Percentiles rank a stretch among this genome's conserved stretches.
Conservation (phyloP, 2,888 invertebrate species). For the Bimastos eiseni region DNA sequence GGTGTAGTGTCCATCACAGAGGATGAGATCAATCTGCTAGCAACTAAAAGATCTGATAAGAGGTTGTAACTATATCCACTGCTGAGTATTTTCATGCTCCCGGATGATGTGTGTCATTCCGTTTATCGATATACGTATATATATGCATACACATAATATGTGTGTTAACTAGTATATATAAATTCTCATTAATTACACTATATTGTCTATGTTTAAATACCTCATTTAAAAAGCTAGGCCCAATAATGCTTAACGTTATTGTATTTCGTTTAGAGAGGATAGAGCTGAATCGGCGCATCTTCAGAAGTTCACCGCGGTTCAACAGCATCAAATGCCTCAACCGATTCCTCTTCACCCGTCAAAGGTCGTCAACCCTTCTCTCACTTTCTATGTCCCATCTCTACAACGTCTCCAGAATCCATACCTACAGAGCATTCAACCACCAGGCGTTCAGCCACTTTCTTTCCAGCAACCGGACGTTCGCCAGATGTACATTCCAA, state of each 20-base stretch:
- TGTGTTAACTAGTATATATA: too few species aligned
- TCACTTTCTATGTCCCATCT: not conserved
- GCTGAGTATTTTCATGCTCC: too few species aligned
- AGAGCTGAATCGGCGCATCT: not conserved
- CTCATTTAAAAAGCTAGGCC: not conserved
- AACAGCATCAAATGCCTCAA: not conserved
- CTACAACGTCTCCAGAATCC: not conserved
- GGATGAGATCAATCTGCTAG: not conserved
- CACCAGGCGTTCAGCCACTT: not conserved
- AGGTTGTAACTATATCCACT: not conserved
- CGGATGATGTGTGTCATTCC: too few species aligned
- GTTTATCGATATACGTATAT: too few species aligned
- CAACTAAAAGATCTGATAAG: not conserved
- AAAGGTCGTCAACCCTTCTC: not conserved
- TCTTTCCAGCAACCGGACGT: not conserved
- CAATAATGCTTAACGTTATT: not conserved
- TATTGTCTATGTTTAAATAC: too few species aligned
- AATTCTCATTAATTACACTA: too few species aligned
- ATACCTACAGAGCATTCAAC: not conserved
- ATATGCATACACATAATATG: too few species aligned
- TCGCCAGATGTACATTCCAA: not conserved
- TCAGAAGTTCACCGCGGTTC: not conserved
- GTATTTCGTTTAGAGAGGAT: not conserved
- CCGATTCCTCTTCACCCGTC: constrained; percentile 13
- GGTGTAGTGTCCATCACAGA: not conserved